Conservation (phyloP, 1,140 invertebrate species). For the Tetragonula clypearis region DNA sequence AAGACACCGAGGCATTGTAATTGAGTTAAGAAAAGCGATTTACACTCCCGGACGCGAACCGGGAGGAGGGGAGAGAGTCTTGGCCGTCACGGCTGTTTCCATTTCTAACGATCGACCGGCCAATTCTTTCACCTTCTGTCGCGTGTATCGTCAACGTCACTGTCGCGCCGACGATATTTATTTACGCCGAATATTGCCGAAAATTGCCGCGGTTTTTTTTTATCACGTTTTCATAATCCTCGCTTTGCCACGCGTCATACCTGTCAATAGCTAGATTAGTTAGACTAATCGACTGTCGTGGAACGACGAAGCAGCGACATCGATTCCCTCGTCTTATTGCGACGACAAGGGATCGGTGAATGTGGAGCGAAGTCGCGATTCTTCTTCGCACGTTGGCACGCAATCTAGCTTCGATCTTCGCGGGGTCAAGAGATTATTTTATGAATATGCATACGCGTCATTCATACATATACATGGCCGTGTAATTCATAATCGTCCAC, state of each 20-base stretch:
- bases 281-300: too few species aligned
- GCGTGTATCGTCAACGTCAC: too few species aligned
- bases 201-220: constrained; percentile 22
- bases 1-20: constrained; percentile 65
- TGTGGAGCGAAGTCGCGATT: constrained; percentile 9
- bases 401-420: constrained; percentile 64
- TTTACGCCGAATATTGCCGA: not conserved
- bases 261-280: not conserved
- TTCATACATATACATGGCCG: constrained; percentile 68
- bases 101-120: not conserved
- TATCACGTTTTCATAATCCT: too few species aligned
- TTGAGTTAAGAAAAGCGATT: constrained; percentile 71
- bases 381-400: constrained; percentile 41
- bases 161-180: not conserved
- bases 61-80: constrained; percentile 54
- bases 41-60: constrained; percentile 35
- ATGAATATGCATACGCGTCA: constrained; percentile 66
- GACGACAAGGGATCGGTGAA: not conserved
- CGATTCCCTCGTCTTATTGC: too few species aligned
- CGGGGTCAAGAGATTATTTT: constrained; percentile 69
- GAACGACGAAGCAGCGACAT: not conserved
- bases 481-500: constrained; percentile 68
- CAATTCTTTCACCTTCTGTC: constrained; percentile 5
- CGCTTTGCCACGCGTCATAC: not conserved
- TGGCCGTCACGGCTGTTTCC: constrained; percentile 12